phyloP scores from a whole-genome alignment of 2,888 invertebrate genomes.

The Lomographa bimaculata region DNA sequence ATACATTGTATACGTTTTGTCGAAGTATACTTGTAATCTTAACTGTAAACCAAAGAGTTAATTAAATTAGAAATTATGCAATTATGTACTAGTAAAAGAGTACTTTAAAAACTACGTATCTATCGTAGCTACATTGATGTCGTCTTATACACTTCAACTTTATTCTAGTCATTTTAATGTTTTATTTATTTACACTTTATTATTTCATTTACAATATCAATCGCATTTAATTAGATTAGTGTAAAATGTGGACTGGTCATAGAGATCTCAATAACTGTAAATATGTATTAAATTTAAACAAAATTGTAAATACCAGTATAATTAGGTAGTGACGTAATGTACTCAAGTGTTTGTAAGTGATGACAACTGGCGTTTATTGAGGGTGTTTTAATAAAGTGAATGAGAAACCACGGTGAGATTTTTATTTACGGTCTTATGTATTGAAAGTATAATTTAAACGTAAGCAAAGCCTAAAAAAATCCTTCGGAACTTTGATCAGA shows the following conservation, averaged over 20 bases:
- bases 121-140: no score
- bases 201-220: no score
- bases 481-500: no score
- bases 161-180: constrained; percentile 6
- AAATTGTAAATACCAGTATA: constrained; percentile 60
- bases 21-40: constrained; percentile 53
- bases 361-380: constrained; percentile 61
- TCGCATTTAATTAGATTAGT: constrained; percentile 24
- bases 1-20: constrained; percentile 66
- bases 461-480: no score
- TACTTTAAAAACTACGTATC: constrained; percentile 1
- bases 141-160: no score
- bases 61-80: constrained; percentile 22
- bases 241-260: constrained; percentile 32
- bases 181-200: background rate
- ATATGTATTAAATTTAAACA: constrained; percentile 54
- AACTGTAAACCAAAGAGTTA: constrained; percentile 32
- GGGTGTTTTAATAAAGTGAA: constrained; percentile 81
- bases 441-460: no score
- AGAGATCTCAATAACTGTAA: constrained; percentile 45
- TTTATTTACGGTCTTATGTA: no score
- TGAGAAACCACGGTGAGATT: constrained; percentile 45
- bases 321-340: constrained; percentile 54
- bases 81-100: constrained; percentile 3
- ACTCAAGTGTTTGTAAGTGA: constrained; percentile 66